A percentile compares a stretch with the other conserved stretches of the same genome.
Evolutionary conservation across 2,888 invertebrate species (phyloP).

Genomic region (Venusia cambrica): DNA sequence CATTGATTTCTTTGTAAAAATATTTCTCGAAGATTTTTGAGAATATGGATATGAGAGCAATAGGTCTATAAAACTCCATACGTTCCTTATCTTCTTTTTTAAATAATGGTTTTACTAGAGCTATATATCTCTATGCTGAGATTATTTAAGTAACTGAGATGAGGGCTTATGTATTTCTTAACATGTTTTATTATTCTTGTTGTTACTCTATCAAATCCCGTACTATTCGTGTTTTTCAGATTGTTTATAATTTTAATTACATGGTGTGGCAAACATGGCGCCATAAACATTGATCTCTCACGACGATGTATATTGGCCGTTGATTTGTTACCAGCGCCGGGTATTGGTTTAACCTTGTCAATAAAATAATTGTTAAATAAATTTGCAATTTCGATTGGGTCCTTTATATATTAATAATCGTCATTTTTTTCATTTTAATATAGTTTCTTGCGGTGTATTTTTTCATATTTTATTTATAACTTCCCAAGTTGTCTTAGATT

Average conservation of each 20-base stretch:
- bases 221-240: slow-evolving; percentile 13
- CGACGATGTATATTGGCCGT: slow-evolving; percentile 1
- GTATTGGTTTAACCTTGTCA: slow-evolving; percentile 5
- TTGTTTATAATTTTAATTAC: slow-evolving; percentile 5
- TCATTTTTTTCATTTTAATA: slow-evolving; percentile 6
- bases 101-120: slow-evolving; percentile 9
- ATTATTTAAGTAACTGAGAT: slow-evolving; percentile 4
- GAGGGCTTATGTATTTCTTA: background rate
- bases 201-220: slow-evolving; percentile 12
- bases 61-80: slow-evolving; percentile 3
- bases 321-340: slow-evolving; percentile 1
- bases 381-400: slow-evolving; percentile 10
- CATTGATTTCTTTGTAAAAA: slow-evolving; percentile 2
- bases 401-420: slow-evolving; percentile 1
- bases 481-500: slow-evolving; percentile 7
- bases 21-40: slow-evolving; percentile 5
- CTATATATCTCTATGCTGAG: no score
- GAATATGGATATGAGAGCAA: slow-evolving; percentile 1
- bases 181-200: slow-evolving; percentile 14
- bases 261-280: slow-evolving; percentile 4
- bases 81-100: slow-evolving; percentile 3
- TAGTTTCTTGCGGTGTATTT: slow-evolving; percentile 2
- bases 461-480: slow-evolving; percentile 6
- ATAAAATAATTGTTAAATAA: slow-evolving; percentile 13
- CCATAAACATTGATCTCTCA: no score